Conservation (phyloP, 2,797 vertebrate genomes). For the Xyrichtys novacula region DNA sequence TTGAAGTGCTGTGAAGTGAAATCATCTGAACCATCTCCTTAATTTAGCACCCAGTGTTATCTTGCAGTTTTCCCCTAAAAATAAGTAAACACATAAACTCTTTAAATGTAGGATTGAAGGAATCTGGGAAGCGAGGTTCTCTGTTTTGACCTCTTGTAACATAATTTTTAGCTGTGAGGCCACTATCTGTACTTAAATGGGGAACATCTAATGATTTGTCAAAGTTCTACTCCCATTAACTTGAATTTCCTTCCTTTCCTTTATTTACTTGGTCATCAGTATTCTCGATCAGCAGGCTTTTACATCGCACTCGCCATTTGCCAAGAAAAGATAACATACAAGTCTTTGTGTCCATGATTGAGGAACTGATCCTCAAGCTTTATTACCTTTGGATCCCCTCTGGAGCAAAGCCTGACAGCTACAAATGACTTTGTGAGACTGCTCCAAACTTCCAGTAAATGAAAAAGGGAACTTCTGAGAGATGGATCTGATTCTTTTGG, state of each 20-base stretch:
- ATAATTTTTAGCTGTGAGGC: neutral
- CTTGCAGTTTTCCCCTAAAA: slow-evolving; percentile 10
- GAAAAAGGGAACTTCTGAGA: slow-evolving; percentile 22
- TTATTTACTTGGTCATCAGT: slow-evolving; percentile 18
- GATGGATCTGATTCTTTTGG: slow-evolving; percentile 33
- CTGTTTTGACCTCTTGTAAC: neutral
- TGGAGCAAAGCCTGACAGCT: slow-evolving; percentile 38
- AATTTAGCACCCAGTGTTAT: too few species aligned
- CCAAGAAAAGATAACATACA: slow-evolving; percentile 40
- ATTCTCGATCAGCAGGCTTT: slow-evolving; percentile 33
- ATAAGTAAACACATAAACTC: neutral
- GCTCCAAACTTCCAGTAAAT: slow-evolving; percentile 28
- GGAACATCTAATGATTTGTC: slow-evolving; percentile 15
- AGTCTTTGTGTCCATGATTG: slow-evolving; percentile 60
- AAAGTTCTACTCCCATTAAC: slow-evolving; percentile 7
- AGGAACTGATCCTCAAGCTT: slow-evolving; percentile 52
- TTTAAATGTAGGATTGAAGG: neutral
- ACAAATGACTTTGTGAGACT: slow-evolving; percentile 51
- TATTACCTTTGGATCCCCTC: slow-evolving; percentile 49
- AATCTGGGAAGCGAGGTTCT: neutral
- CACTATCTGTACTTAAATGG: neutral
- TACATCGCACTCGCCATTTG: slow-evolving; percentile 44
- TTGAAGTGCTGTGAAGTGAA: too few species aligned
- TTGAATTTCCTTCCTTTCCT: neutral
- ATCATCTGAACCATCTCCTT: too few species aligned